Evolutionary conservation across 2,888 invertebrate genomes (phyloP).

Genomic region (Thyatira batis): DNA sequence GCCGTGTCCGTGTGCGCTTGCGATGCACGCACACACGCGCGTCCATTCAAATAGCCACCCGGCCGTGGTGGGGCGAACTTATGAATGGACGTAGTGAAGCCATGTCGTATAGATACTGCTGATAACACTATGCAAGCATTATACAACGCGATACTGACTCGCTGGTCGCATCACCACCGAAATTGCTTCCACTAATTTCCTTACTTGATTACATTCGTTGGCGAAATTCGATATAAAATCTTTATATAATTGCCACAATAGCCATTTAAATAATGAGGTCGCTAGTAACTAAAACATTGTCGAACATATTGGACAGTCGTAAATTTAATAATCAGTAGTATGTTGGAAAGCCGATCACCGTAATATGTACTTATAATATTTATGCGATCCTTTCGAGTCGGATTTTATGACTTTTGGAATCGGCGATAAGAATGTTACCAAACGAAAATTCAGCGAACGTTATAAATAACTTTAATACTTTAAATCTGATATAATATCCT

Average conservation of each 20-base stretch:
- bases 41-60: slow-evolving; percentile 63
- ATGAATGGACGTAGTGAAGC: slow-evolving; percentile 81
- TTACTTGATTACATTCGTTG: slow-evolving; percentile 34
- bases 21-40: slow-evolving; percentile 56
- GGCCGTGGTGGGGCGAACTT: slow-evolving; percentile 63
- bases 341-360: background rate
- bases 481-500: slow-evolving; percentile 26
- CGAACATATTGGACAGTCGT: background rate
- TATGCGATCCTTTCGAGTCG: background rate
- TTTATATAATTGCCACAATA: slow-evolving; percentile 15
- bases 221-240: slow-evolving; percentile 36
- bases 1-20: background rate
- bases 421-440: slow-evolving; percentile 7
- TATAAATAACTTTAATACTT: slow-evolving; percentile 34
- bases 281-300: background rate
- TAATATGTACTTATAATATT: background rate
- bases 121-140: slow-evolving; percentile 70
- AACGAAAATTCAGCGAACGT: slow-evolving; percentile 10
- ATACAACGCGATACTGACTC: slow-evolving; percentile 54
- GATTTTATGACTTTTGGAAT: slow-evolving; percentile 4
- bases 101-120: slow-evolving; percentile 68
- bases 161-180: slow-evolving; percentile 28
- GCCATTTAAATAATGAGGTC: background rate
- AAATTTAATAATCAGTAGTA: background rate
- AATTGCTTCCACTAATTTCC: slow-evolving; percentile 34